A percentile compares a stretch with the other conserved stretches of the same genome.
Conservation (phyloP, 2,797 vertebrate species). For the Macropodus opercularis region DNA sequence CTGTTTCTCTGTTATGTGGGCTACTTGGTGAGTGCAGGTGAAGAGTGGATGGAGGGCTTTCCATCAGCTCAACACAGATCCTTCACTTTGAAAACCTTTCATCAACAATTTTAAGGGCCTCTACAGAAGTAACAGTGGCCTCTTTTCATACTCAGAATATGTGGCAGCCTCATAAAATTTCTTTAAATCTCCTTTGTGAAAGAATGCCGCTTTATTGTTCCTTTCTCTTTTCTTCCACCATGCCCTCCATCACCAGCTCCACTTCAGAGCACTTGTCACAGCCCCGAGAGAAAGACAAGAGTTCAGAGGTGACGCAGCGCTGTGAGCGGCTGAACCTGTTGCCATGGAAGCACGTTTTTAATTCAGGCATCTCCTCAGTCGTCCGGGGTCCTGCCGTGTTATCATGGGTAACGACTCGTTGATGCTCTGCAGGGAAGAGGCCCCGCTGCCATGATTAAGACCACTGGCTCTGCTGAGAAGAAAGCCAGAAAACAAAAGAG, state of each 20-base stretch:
- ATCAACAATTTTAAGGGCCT: slow-evolving; percentile 75
- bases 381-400: slow-evolving; percentile 79
- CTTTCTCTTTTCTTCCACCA: slow-evolving; percentile 40
- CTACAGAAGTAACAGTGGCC: slow-evolving; percentile 49
- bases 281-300: slow-evolving; percentile 70
- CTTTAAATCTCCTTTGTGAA: slow-evolving; percentile 64
- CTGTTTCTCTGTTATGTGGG: slow-evolving; percentile 37
- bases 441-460: slow-evolving; percentile 71
- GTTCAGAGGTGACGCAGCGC: slow-evolving; percentile 81
- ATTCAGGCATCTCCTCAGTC: slow-evolving; percentile 79
- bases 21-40: slow-evolving; percentile 46
- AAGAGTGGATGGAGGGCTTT: slow-evolving; percentile 50
- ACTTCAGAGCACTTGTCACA: slow-evolving; percentile 74
- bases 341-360: slow-evolving; percentile 79
- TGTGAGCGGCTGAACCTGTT: slow-evolving; percentile 69
- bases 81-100: slow-evolving; percentile 74
- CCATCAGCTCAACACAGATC: slow-evolving; percentile 66
- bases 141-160: slow-evolving; percentile 63
- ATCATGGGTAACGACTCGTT: slow-evolving; percentile 77
- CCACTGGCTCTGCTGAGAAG: slow-evolving; percentile 69
- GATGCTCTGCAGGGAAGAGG: slow-evolving; percentile 72
- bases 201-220: slow-evolving; percentile 66
- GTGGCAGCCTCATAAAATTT: slow-evolving; percentile 66
- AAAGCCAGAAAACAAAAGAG: slow-evolving; percentile 60
- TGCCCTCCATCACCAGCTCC: slow-evolving; percentile 61